These are phyloP conservation scores for Labroides dimidiatus DNA, from an alignment of 2,797 vertebrate genomes.

Conservation along the genomic window DNA sequence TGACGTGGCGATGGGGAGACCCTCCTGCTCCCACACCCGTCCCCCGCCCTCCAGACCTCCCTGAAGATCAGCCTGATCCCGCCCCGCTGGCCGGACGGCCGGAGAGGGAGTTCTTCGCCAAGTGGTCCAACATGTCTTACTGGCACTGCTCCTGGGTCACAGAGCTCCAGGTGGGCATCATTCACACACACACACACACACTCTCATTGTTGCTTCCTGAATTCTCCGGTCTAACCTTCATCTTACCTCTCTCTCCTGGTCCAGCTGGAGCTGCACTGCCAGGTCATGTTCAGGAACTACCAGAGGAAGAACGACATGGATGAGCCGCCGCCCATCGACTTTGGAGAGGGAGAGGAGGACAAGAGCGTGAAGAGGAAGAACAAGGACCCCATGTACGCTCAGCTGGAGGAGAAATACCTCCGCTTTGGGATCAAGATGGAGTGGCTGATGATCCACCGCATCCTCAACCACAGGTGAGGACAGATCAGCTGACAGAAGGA, in stretches of 20 bases:
- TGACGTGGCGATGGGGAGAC: conserved; percentile 98
- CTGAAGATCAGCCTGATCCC: conserved; percentile 88
- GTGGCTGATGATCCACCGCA: conserved; percentile 97
- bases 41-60: conserved; percentile 88
- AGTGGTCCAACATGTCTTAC: conserved; percentile 98
- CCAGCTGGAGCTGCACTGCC: conserved; percentile 95
- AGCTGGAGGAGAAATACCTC: conserved; percentile 96
- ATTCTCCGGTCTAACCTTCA: background rate
- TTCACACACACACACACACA: background rate
- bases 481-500: too few relatives aligned
- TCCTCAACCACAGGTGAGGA: conserved; percentile 95
- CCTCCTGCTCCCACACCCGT: conserved; percentile 91
- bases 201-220: background rate
- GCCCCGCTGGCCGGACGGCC: conserved; percentile 92
- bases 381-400: conserved; percentile 94
- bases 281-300: conserved; percentile 98
- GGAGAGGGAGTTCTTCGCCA: conserved; percentile 96
- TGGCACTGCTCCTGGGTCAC: conserved; percentile 99
- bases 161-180: conserved; percentile 90
- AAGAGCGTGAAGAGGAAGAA: conserved; percentile 93
- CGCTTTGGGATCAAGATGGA: conserved; percentile 97
- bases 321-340: conserved; percentile 92
- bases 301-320: conserved; percentile 99
- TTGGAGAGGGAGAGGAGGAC: conserved; percentile 92
- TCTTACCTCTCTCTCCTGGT: fast-evolving